Conservation (phyloP, 2,113 vertebrate genomes). For the Chrysemys picta region DNA sequence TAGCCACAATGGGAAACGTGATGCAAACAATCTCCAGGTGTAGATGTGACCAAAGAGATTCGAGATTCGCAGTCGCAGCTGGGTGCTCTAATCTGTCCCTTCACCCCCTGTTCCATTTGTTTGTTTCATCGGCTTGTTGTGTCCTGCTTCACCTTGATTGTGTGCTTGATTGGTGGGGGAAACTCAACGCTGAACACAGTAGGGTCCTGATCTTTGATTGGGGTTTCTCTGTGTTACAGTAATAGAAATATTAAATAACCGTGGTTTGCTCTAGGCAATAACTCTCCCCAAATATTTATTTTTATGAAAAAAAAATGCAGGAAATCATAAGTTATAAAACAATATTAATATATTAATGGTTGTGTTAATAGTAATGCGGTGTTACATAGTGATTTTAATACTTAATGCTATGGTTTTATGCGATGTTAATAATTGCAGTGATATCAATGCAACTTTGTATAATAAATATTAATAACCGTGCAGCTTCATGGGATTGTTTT, state of each 20-base stretch:
- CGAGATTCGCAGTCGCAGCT: no score
- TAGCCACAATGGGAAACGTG: neutral
- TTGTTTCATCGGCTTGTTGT: neutral
- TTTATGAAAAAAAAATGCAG: neutral
- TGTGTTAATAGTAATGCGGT: neutral
- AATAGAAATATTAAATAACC: neutral
- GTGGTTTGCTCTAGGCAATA: neutral
- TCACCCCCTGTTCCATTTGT: no score
- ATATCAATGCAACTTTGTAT: conserved; percentile 27
- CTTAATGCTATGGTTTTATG: neutral
- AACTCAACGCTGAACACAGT: neutral
- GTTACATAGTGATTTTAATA: neutral
- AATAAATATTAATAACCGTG: neutral
- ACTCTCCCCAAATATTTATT: neutral
- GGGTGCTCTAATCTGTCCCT: no score
- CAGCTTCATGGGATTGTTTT: neutral
- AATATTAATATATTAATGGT: conserved; percentile 24
- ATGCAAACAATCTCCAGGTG: neutral
- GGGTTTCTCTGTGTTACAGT: neutral
- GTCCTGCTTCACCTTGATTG: neutral
- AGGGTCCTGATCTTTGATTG: neutral
- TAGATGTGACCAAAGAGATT: no score
- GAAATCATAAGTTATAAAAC: neutral
- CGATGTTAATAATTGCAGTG: conserved; percentile 27
- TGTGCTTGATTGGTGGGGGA: neutral